Conservation (phyloP, 2,113 vertebrate genomes). For the Stictonetta naevosa region DNA sequence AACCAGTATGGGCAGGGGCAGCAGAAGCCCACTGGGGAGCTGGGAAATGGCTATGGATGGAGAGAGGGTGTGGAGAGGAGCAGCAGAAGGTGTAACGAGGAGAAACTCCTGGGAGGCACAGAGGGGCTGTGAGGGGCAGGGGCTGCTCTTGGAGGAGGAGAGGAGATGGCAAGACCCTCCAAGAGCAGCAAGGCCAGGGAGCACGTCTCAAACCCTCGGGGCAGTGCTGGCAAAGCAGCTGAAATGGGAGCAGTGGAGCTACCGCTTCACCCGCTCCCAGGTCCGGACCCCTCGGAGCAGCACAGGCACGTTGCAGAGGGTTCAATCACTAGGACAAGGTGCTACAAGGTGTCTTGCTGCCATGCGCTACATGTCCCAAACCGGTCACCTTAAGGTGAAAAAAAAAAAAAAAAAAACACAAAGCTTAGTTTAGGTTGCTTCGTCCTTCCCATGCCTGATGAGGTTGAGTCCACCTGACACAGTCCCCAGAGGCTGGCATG, state of each 20-base stretch:
- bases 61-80: neutral
- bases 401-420: neutral
- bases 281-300: neutral
- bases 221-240: neutral
- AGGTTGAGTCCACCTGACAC: neutral
- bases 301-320: rapidly evolving
- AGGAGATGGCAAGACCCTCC: neutral
- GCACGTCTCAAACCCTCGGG: neutral
- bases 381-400: neutral
- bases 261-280: rapidly evolving
- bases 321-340: rapidly evolving
- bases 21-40: neutral
- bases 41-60: rapidly evolving
- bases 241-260: neutral
- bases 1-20: neutral
- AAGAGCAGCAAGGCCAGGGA: neutral
- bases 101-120: rapidly evolving
- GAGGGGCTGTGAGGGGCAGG: rapidly evolving
- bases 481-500: neutral
- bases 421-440: neutral
- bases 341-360: neutral
- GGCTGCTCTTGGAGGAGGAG: neutral
- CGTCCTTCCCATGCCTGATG: neutral
- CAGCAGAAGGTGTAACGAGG: neutral
- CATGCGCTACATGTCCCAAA: rapidly evolving